Base-by-base conservation (phyloP, 2,888 invertebrate species). In the Agrochola lychnidis region DNA sequence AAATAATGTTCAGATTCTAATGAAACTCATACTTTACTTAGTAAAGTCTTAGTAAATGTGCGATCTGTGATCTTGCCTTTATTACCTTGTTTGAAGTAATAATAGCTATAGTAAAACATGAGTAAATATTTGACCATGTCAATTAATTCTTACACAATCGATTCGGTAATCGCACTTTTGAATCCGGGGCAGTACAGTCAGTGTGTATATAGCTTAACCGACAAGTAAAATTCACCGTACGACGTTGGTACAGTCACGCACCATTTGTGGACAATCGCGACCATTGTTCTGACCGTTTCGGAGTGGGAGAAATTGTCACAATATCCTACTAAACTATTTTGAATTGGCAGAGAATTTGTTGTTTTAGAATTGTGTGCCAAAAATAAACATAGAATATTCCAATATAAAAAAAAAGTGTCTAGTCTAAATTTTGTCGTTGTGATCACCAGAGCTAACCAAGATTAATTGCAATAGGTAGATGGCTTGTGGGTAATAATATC, bases 221-320 rank as follows among this genome's bases (percentile, higher is more conserved):
- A 10, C 51, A 61, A 73, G 72, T 69, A 70, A 68, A 76, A 83
- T 83, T 74, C 78, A 70, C 80, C 72, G 73, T 70, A 81, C 70
- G 56, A 25, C 56, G 16, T 16, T 3, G 53, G 86, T 83, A 82
- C 81, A 77, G 86, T 88, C 84, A 88, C 82, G 87, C 84, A 76
- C 85, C 80, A 83, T 75, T 76, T 80, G 61, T 56, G 75, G 72
- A 30, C 40, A 63, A 64, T 66, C 14, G n/a, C n/a, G 16, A 53
- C 82, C 82, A 80, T 80, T 80, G 80, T 83, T 78, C 42, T 1
- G 72, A 22, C 74, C 25, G 48, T 69, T 69, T 66, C 53, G 81
- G 68, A 59, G n/a, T 10, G 36, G 59, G 73, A 81, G 84, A 80
- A 79, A 84, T 53, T 76, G 76, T 68, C 51, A 73, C 77, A 25